Conservation (phyloP, 2,888 invertebrate genomes). For the Psococerastis gibbosa region DNA sequence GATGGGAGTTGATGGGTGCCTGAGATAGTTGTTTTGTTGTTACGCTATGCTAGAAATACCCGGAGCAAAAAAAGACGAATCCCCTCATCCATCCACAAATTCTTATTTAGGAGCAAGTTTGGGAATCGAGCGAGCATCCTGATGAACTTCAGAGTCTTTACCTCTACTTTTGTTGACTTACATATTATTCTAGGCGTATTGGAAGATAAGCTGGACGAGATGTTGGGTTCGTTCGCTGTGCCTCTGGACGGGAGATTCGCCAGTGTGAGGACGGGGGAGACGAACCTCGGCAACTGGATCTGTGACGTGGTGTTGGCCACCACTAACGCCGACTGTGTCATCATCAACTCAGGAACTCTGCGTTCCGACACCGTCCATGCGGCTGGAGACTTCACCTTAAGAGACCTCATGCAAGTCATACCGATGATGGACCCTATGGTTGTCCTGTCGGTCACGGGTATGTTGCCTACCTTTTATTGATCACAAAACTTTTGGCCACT, state of each 20-base stretch:
- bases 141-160: too few relatives aligned
- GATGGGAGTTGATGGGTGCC: too few relatives aligned
- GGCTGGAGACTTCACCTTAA: slow-evolving; percentile 65
- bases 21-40: too few relatives aligned
- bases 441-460: slow-evolving; percentile 53
- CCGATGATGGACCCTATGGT: slow-evolving; percentile 73
- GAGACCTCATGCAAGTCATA: slow-evolving; percentile 63
- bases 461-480: too few relatives aligned
- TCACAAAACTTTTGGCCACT: too few relatives aligned
- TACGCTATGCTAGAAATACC: too few relatives aligned
- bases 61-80: too few relatives aligned
- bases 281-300: slow-evolving; percentile 76
- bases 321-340: slow-evolving; percentile 65
- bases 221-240: slow-evolving; percentile 66
- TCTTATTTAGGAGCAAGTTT: too few relatives aligned
- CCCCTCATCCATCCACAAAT: too few relatives aligned
- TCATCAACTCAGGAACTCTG: slow-evolving; percentile 76
- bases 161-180: too few relatives aligned
- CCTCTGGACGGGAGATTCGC: slow-evolving; percentile 73
- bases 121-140: too few relatives aligned
- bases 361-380: slow-evolving; percentile 58
- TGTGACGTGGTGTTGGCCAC: slow-evolving; percentile 67
- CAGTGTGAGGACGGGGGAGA: slow-evolving; percentile 58
- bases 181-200: slow-evolving; percentile 55
- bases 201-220: slow-evolving; percentile 65